Evolutionary conservation across 35 echinoderm and acorn worm species (phyloP).

Genomic region (Holothuria glaberrima): DNA sequence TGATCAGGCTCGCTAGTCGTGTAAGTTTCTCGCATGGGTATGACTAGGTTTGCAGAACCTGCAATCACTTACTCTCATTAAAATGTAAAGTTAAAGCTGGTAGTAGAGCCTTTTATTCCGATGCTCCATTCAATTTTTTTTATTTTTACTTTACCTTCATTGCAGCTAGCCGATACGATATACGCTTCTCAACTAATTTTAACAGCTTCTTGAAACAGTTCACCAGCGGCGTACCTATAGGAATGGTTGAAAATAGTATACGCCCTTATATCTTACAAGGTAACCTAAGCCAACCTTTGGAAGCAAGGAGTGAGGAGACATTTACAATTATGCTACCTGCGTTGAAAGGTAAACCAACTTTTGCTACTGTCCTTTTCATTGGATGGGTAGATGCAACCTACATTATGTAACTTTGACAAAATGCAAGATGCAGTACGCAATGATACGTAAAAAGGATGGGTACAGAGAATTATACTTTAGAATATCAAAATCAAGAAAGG

Average conservation of each 20-base stretch:
- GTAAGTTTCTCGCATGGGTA: too few relatives aligned
- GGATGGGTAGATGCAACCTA: not conserved
- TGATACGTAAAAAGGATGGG: not conserved
- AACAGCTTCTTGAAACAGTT: not conserved
- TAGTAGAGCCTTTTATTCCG: too few relatives aligned
- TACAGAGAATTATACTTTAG: not conserved
- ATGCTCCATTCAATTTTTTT: not conserved
- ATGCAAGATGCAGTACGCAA: not conserved
- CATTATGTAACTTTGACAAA: not conserved
- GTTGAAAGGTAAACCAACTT: not conserved
- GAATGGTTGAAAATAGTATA: constrained; percentile 1
- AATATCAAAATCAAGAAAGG: too few relatives aligned
- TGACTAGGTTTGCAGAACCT: too few relatives aligned
- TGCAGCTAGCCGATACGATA: constrained; percentile 32
- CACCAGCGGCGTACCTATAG: not conserved
- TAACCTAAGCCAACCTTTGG: not conserved
- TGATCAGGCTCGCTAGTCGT: too few relatives aligned
- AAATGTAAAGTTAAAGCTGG: too few relatives aligned
- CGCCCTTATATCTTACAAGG: constrained; percentile 15
- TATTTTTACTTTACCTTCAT: not conserved
- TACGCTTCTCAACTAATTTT: constrained; percentile 5
- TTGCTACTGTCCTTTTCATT: not conserved
- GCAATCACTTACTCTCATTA: too few relatives aligned
- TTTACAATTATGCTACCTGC: constrained; percentile 10
- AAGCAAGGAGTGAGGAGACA: constrained; percentile 20